Base-by-base conservation (phyloP, 2,113 vertebrate species). In the Ctenomys sociabilis region DNA sequence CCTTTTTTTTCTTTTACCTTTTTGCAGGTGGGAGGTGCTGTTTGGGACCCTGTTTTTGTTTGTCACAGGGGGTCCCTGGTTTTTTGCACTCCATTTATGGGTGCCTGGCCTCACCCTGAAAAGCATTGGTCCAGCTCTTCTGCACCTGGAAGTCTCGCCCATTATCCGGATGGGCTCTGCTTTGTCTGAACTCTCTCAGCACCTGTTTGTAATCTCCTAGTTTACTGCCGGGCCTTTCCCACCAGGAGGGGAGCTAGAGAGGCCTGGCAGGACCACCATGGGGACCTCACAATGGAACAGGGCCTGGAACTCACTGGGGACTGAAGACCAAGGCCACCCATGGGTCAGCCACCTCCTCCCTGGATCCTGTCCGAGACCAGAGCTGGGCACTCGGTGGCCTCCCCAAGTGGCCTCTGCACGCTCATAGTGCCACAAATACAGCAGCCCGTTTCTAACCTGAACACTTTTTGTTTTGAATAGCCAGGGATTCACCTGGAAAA, bases 391-490 rank as follows among this genome's bases (percentile, higher is more conserved):
- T 35, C 32, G 1, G 10, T 5, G 8, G 13, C 63, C 95, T 98
- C 96, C 92, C 95, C 95, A 94, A 97, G 92, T 88, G 96, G 64
- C 0, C 98, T 95, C 92, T 93, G 96, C 95, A 96, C 96, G 91
- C 89, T 95, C 95, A 97, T 68, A 95, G 96, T 95, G 83, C 97
- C 97, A 97, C 95, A 97, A 98, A 98, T 93, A 97, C 0, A 80
- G 87, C 32, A 61, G 97, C 95, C 96, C 85, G 95, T 95, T 70
- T 96, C 93, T 97, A 97, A 98, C 97, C 98, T 97, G 97, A 98
- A 98, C 94, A 97, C 97, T 97, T 97, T 98, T 97, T 98, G 96
- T 98, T 98, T 98, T 98, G 94, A 98, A 98, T 93, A 97, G 96
- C 97, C 97, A 97, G 95, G 97, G 97, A 98, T 98, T 97, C 97